These are phyloP conservation scores for Meteorus cinctellus DNA, from an alignment of 2,888 invertebrate species.

Conservation along the genomic window DNA sequence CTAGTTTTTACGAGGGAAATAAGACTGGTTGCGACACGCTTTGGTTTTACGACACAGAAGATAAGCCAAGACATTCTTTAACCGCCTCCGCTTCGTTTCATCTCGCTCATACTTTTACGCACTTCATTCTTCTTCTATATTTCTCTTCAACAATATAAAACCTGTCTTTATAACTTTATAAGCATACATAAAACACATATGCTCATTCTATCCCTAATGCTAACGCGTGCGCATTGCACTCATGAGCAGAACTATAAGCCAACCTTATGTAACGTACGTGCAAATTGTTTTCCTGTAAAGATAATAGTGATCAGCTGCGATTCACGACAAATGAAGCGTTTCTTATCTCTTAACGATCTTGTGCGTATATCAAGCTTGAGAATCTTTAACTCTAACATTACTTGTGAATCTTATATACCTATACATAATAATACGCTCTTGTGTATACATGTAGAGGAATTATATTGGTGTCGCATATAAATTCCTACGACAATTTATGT, in stretches of 20 bases:
- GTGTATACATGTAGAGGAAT: not conserved
- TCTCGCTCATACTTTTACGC: not conserved
- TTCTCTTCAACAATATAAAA: slow-evolving; percentile 20
- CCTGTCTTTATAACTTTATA: slow-evolving; percentile 14
- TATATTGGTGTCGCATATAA: not conserved
- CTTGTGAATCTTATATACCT: not conserved
- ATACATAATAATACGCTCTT: not conserved
- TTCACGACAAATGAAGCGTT: slow-evolving; percentile 43
- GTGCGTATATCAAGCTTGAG: slow-evolving; percentile 34
- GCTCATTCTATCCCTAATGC: not conserved
- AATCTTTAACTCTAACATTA: slow-evolving; percentile 28
- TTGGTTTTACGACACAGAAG: slow-evolving; percentile 50
- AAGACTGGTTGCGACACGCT: slow-evolving; percentile 53
- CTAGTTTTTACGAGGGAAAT: slow-evolving; percentile 43
- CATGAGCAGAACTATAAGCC: not conserved
- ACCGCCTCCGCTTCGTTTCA: not conserved
- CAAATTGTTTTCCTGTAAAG: slow-evolving; percentile 47
- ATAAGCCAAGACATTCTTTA: slow-evolving; percentile 28
- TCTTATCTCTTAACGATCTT: slow-evolving; percentile 11
- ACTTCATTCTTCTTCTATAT: slow-evolving; percentile 2
- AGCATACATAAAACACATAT: slow-evolving; percentile 9
- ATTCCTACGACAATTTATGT: too few relatives aligned
- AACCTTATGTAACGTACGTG: slow-evolving; percentile 44
- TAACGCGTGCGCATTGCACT: not conserved
- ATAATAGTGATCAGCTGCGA: slow-evolving; percentile 44